Evolutionary conservation across 2,113 vertebrate genomes (phyloP), one percentile per base, ranked within the genome.

Genomic region (Helogale parvula): DNA sequence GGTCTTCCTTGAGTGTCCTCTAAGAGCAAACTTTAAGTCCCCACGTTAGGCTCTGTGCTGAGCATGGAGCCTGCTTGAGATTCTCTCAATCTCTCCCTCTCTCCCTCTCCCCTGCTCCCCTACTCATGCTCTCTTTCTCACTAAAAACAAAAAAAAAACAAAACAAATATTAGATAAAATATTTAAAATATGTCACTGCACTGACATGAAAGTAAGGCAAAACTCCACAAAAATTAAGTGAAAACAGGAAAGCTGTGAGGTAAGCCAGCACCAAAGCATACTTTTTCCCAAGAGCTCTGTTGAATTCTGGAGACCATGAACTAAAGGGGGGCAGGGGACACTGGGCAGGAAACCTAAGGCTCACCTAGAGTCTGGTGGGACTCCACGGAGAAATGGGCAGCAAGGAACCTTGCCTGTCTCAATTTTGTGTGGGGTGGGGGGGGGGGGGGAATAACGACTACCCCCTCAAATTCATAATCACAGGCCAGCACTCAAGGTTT

Each of bases 191-290:
- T 65, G 52, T 60, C 50, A 87, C n/a, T 35, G 21, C 76, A 31
- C 85, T 94, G 57, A 92, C 41, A n/a, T 25, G 25, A 81, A 81
- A 93, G 41, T 87, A 72, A 90, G 35, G 35, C 80, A 89, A 35
- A 94, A 92, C 12, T 86, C 69, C 33, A 45, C 23, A 35, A 74
- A 88, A 94, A 27, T 79, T 65, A 60, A 85, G n/a, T 60, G 27
- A 60, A 95, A 90, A 84, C 16, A 89, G 50, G 60, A 54, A 65
- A 27, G 23, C 47, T 68, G 21, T 80, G 72, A 76, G 31, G 66
- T 52, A 63, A 65, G 17, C n/a, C 50, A 47, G 74, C 35, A 45
- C 66, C 25, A 23, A 71, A 54, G 54, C 14, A 35, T 31, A 31
- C 29, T 88, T n/a, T 65, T 54, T 35, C 57, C 66, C 4, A 2